Base-by-base conservation (phyloP, 2,113 vertebrate species). In the Patagioenas fasciata region DNA sequence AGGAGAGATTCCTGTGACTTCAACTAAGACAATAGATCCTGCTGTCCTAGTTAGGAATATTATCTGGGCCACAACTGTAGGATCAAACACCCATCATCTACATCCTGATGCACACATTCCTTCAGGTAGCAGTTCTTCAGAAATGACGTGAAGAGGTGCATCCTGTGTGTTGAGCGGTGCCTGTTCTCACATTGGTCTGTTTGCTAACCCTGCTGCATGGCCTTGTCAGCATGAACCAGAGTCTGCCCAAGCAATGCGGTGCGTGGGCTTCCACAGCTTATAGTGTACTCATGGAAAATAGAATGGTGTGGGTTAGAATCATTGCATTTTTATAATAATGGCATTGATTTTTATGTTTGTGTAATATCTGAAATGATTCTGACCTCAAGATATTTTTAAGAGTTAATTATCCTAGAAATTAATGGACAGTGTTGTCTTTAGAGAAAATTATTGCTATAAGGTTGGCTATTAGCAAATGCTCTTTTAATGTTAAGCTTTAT, bases 171-270 rank as follows among this genome's bases (percentile, higher is more conserved):
- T 71, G 73, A 71, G 51, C 85, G 60, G 82, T 80, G 42, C 31
- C 53, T 56, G 36, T 64, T 62, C 44, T 79, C 0, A 0, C 80
- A 29, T 62, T 58, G 81, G 15, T 93, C 14, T 75, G 8, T 65
- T 51, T 87, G 89, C 96, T 97, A 95, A 93, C 80, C 47, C 1
- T 47, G 34, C 74, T 97, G 97, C 95, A 97, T 93, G 96, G 93
- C 87, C 88, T 88, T 25, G 73, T 88, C 15, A 96, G 97, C 97
- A 97, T 96, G 96, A 93, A 26, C 38, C 77, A 65, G 78, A 56
- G 67, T 74, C 88, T 85, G 5, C 50, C 44, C 57, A 32, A 80
- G 51, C 69, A 81, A 36, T 29, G 64, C 48, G 15, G 9, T 6
- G 57, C n/a, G 19, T 47, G 70, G 56, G 42, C 85, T 61, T 71